phyloP scores from a whole-genome alignment of 2,113 vertebrate genomes.

The Spea bombifrons region DNA sequence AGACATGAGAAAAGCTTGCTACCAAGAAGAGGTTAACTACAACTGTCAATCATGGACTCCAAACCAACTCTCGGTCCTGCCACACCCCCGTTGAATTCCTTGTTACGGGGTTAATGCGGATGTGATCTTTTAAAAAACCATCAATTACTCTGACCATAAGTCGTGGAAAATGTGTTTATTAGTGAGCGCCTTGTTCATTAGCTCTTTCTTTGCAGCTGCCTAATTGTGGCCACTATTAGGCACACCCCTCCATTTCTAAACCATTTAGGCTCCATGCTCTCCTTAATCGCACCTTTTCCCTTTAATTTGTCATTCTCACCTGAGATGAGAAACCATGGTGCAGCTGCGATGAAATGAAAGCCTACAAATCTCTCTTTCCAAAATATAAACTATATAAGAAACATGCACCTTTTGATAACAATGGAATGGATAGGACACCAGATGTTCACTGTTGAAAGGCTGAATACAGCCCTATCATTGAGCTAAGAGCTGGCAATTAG shows the following conservation, averaged over 20 bases:
- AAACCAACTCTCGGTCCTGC: background rate
- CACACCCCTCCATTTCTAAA: constrained; percentile 43
- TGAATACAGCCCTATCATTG: constrained; percentile 60
- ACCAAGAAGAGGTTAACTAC: constrained; percentile 53
- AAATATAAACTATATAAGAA: constrained; percentile 30
- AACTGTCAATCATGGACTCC: constrained; percentile 18
- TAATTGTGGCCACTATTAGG: constrained; percentile 64
- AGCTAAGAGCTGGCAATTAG: constrained; percentile 66
- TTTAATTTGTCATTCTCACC: constrained; percentile 48
- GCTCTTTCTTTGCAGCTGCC: constrained; percentile 65
- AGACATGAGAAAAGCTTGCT: background rate
- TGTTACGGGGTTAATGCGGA: constrained; percentile 60
- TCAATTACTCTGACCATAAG: constrained; percentile 62
- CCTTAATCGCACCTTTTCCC: constrained; percentile 57
- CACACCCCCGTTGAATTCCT: constrained; percentile 44
- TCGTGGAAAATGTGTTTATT: constrained; percentile 63
- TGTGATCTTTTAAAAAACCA: constrained; percentile 62
- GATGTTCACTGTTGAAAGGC: constrained; percentile 61
- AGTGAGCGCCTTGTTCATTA: constrained; percentile 64
- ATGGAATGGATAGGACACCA: constrained; percentile 55
- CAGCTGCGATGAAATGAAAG: constrained; percentile 14
- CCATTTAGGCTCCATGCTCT: constrained; percentile 53
- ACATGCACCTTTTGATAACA: constrained; percentile 39
- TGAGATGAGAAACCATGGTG: constrained; percentile 47
- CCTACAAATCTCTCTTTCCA: background rate